A percentile compares a stretch with the other conserved stretches of the same genome.
Evolutionary conservation across 1,140 invertebrate species (phyloP).

Genomic region (Leptopilina boulardi): DNA sequence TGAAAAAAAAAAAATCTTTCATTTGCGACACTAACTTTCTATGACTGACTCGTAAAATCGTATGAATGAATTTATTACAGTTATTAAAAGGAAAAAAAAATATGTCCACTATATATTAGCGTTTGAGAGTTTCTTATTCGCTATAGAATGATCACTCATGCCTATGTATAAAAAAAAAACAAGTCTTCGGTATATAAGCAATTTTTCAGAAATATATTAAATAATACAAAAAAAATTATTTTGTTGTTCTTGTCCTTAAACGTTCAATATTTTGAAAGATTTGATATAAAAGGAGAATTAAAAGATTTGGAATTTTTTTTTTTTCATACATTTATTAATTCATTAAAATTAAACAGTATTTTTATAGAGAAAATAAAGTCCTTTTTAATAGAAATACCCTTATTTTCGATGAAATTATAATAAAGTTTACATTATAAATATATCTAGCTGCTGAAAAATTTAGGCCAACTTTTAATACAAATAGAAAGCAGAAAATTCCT

Average conservation of each 20-base stretch:
- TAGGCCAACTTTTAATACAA: neutral
- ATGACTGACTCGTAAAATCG: constrained; percentile 7
- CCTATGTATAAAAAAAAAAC: constrained; percentile 29
- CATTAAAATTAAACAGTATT: no score
- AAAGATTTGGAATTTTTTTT: no score
- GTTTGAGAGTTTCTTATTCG: constrained; percentile 1
- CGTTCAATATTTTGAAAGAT: no score
- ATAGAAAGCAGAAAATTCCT: neutral
- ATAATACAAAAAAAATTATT: constrained; percentile 17
- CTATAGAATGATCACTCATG: constrained; percentile 11
- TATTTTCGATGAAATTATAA: no score
- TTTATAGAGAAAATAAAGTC: no score
- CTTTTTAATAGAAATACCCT: no score
- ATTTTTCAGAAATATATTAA: constrained; percentile 34
- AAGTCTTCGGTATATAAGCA: constrained; percentile 32
- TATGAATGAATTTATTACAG: constrained; percentile 6
- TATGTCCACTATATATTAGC: constrained; percentile 2
- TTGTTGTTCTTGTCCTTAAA: neutral
- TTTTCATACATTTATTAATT: no score
- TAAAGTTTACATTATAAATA: neutral
- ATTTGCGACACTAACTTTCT: neutral
- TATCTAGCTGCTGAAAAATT: neutral
- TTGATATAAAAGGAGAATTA: no score
- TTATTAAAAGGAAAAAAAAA: constrained; percentile 2
- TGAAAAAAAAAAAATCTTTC: neutral